Evolutionary conservation across 2,888 invertebrate genomes (phyloP).

Genomic region (Amiota mariae): DNA sequence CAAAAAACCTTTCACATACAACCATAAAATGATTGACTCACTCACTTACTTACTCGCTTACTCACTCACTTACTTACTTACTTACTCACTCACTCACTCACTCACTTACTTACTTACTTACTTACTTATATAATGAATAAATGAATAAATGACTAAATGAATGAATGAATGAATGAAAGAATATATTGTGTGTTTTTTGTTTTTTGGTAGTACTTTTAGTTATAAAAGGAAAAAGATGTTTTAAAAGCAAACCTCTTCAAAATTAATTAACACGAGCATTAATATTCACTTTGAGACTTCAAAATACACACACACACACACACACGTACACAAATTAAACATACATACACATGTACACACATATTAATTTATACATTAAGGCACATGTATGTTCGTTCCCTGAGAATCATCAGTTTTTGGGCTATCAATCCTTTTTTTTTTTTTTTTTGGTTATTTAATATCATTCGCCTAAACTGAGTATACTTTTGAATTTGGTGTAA

Average conservation of each 20-base stretch:
- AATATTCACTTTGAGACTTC: constrained; percentile 20
- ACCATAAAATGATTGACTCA: not conserved
- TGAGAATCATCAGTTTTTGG: not conserved
- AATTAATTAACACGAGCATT: constrained; percentile 27
- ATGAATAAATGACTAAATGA: not conserved
- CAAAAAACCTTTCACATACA: no score
- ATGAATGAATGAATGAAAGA: not conserved
- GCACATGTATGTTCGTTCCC: not conserved
- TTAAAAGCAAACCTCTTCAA: constrained; percentile 27
- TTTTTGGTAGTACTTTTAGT: not conserved
- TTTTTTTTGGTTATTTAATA: no score
- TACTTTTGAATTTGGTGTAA: no score
- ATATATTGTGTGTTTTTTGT: not conserved
- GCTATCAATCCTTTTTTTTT: no score
- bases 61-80: not conserved
- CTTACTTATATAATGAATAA: not conserved
- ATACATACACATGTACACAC: not conserved
- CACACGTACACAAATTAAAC: not conserved
- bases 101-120: not conserved
- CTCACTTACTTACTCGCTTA: not conserved
- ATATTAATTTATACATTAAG: not conserved
- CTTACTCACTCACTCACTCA: not conserved
- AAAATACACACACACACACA: not conserved
- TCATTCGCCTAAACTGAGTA: no score
- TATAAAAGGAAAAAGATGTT: constrained; percentile 18